Conservation (phyloP, 2,113 vertebrate species). For the Glaucomys volans region DNA sequence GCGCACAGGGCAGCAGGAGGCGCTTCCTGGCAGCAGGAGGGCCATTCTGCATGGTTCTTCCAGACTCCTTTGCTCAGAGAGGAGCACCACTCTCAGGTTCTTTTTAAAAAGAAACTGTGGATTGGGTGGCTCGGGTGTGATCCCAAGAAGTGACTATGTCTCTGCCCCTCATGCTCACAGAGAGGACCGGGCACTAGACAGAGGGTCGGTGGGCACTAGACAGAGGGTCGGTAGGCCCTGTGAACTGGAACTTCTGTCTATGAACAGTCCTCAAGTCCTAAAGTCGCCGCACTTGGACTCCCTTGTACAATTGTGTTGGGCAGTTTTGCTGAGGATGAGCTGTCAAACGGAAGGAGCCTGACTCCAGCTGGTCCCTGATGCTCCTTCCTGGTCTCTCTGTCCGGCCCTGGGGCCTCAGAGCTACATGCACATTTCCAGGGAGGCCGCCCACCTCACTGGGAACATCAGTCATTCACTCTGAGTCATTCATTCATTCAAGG, state of each 20-base stretch:
- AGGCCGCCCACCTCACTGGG: neutral
- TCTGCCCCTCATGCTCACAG: constrained; percentile 15
- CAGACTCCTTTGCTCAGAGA: no score
- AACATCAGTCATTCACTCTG: fast-evolving
- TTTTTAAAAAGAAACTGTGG: neutral
- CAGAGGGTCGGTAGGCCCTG: neutral
- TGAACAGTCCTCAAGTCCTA: neutral
- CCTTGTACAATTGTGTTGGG: constrained; percentile 76
- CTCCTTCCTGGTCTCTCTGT: constrained; percentile 69
- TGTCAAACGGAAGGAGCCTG: constrained; percentile 79
- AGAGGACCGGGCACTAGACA: neutral
- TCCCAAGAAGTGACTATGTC: neutral
- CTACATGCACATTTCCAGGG: constrained; percentile 60
- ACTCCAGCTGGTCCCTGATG: constrained; percentile 64
- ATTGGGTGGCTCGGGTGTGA: no score
- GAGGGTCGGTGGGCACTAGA: neutral
- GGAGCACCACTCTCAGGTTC: neutral
- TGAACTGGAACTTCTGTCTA: fast-evolving
- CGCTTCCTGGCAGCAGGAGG: no score
- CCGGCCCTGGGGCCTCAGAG: constrained; percentile 63
- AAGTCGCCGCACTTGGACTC: neutral
- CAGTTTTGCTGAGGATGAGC: constrained; percentile 82
- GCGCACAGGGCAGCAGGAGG: no score
- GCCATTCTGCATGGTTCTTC: no score
- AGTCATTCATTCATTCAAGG: fast-evolving